A percentile compares a stretch with the other conserved stretches of the same genome.
These are phyloP conservation scores for Corynorhinus townsendii DNA, from an alignment of 2,113 vertebrate species.

Conservation along the genomic window DNA sequence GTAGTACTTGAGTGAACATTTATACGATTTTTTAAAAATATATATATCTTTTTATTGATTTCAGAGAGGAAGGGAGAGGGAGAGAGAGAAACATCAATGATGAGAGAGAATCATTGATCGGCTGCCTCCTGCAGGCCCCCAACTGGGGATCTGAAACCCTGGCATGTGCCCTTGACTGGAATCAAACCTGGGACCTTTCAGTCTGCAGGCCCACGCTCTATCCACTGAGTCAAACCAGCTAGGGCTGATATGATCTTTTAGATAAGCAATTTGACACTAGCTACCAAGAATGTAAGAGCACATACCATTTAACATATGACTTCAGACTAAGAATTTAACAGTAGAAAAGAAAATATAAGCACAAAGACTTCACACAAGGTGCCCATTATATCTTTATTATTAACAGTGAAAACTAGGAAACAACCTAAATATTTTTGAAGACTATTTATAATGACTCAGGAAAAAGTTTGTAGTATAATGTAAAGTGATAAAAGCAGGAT, in stretches of 20 bases:
- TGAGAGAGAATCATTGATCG: too few relatives aligned
- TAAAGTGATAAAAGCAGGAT: neutral
- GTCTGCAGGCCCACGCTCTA: too few relatives aligned
- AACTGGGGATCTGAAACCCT: too few relatives aligned
- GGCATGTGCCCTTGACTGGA: too few relatives aligned
- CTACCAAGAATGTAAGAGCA: neutral
- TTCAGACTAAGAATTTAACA: neutral
- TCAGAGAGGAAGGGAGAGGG: too few relatives aligned
- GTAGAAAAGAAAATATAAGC: neutral
- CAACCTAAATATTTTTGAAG: neutral
- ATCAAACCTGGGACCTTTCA: too few relatives aligned
- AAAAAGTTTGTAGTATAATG: neutral
- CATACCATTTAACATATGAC: neutral
- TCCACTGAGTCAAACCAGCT: too few relatives aligned
- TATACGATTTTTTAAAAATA: neutral
- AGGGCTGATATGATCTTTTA: neutral
- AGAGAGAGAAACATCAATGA: too few relatives aligned
- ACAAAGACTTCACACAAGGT: neutral
- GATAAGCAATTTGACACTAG: neutral
- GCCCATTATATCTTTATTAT: neutral
- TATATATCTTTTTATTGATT: too few relatives aligned
- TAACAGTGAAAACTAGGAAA: neutral
- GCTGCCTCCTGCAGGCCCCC: too few relatives aligned
- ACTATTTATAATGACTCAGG: neutral
- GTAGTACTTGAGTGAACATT: neutral